Percentiles rank a stretch among this genome's conserved stretches.
These are phyloP conservation scores for Illadopsis cleaveri DNA, from an alignment of 2,113 vertebrate genomes.

Conservation along the genomic window DNA sequence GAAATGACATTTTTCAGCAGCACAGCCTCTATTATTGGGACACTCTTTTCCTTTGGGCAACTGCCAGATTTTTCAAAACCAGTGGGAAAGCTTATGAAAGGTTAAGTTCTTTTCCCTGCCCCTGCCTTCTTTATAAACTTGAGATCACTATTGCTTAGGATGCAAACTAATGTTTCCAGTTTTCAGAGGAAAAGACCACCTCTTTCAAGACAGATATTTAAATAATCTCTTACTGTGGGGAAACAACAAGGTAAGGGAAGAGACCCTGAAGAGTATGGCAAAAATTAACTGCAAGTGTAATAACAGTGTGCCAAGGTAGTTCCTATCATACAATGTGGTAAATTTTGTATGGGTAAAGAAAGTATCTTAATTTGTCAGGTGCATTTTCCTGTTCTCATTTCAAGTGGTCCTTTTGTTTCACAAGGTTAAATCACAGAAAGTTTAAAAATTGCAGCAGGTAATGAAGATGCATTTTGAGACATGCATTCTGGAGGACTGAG, in stretches of 20 bases:
- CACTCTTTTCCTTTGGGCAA: neutral
- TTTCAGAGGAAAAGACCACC: neutral
- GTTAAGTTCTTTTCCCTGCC: neutral
- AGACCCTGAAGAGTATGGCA: neutral
- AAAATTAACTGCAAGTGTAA: neutral
- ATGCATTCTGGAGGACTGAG: neutral
- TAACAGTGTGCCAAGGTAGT: neutral
- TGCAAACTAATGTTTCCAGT: neutral
- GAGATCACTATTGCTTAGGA: neutral
- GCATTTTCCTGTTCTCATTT: neutral
- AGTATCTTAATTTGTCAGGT: neutral
- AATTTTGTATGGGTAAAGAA: neutral
- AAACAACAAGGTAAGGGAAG: neutral
- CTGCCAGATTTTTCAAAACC: slow-evolving; percentile 5
- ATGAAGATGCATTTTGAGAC: neutral
- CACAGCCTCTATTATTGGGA: neutral
- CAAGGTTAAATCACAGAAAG: neutral
- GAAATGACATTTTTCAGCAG: slow-evolving; percentile 30
- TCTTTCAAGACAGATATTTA: neutral
- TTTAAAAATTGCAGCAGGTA: neutral
- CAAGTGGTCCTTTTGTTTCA: neutral
- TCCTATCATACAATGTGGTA: neutral
- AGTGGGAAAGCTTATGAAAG: neutral
- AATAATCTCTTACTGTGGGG: neutral
- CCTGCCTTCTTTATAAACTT: neutral